These are phyloP conservation scores for Auanema freiburgensis DNA, from an alignment of 2,888 invertebrate genomes.

Conservation along the genomic window DNA sequence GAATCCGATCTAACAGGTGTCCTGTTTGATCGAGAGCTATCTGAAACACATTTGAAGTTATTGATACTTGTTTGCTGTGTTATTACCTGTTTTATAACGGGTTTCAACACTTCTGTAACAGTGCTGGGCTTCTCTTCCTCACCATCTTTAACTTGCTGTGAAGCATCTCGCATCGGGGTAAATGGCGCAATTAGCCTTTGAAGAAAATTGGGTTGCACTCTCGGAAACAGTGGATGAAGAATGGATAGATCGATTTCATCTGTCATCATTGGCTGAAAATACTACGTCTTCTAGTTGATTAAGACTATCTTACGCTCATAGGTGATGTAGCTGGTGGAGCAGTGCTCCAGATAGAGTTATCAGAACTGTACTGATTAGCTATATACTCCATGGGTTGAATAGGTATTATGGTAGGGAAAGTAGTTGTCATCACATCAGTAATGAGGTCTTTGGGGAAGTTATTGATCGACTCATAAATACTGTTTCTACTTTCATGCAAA, in stretches of 20 bases:
- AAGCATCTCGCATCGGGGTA: conserved; percentile 16
- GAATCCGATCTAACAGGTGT: conserved; percentile 36
- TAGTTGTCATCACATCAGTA: no score
- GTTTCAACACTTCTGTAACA: conserved; percentile 39
- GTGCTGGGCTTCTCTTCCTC: conserved; percentile 12
- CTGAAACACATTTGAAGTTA: conserved; percentile 16
- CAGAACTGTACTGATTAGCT: neutral
- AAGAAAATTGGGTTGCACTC: conserved; percentile 41
- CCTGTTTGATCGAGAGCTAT: conserved; percentile 40
- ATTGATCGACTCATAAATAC: no score
- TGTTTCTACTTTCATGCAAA: no score
- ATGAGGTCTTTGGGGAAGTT: no score
- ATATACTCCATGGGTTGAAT: no score
- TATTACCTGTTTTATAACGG: conserved; percentile 38
- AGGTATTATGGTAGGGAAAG: no score
- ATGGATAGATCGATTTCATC: conserved; percentile 30
- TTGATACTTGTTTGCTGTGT: conserved; percentile 5
- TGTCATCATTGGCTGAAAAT: neutral
- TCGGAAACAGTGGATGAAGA: conserved; percentile 40
- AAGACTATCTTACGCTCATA: neutral
- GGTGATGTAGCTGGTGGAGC: conserved; percentile 6
- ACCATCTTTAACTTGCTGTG: neutral
- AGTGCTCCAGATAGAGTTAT: conserved; percentile 5
- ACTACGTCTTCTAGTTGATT: neutral
- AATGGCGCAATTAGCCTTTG: conserved; percentile 26